Conservation (phyloP, 1,140 invertebrate genomes). For the Halyomorpha halys region DNA sequence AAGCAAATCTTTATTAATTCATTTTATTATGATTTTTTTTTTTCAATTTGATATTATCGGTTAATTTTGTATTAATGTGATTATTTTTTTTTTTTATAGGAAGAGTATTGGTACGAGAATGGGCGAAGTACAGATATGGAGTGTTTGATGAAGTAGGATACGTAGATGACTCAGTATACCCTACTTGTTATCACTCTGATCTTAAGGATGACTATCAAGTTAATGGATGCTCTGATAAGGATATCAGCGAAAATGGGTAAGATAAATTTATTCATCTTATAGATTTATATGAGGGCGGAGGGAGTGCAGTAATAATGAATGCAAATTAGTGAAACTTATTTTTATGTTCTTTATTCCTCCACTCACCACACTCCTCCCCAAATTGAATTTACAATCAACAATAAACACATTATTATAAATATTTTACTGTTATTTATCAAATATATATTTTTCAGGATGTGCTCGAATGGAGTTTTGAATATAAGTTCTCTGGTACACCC, state of each 20-base stretch:
- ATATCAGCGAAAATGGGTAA: conserved; percentile 40
- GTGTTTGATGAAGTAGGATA: conserved; percentile 58
- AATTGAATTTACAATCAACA: no score
- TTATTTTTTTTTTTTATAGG: conserved; percentile 33
- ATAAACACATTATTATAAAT: no score
- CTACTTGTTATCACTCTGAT: conserved; percentile 41
- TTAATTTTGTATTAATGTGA: conserved; percentile 18
- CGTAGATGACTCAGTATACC: conserved; percentile 47
- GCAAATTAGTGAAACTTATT: no score
- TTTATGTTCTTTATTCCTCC: no score
- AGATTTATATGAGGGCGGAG: no score
- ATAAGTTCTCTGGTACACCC: conserved; percentile 36
- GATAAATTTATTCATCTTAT: no score
- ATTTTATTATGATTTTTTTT: neutral
- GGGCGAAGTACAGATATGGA: conserved; percentile 56
- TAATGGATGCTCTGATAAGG: conserved; percentile 42
- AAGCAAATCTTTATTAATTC: neutral
- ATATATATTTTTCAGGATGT: conserved; percentile 32
- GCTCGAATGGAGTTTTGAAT: conserved; percentile 33
- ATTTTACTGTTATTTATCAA: neutral
- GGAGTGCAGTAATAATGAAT: no score
- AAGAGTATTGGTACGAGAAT: conserved; percentile 48
- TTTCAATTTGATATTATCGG: conserved; percentile 14
- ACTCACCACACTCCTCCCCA: no score
- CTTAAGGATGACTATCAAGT: conserved; percentile 32